A percentile compares a stretch with the other conserved stretches of the same genome.
phyloP scores from a whole-genome alignment of 2,888 invertebrate genomes.

The Anthophora plumipes region DNA sequence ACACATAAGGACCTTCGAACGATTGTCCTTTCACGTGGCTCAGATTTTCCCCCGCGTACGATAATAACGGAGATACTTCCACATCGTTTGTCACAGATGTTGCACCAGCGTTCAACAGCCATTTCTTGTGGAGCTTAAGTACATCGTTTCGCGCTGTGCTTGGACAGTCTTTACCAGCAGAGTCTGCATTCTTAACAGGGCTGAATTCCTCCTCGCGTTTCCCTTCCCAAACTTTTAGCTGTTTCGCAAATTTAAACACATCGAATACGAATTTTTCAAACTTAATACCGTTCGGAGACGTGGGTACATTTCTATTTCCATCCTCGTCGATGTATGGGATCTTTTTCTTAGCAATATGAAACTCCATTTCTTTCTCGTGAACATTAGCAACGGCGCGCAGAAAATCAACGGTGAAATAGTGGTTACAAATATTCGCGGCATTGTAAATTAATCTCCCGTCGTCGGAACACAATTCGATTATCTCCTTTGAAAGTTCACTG shows the following conservation, averaged over 20 bases:
- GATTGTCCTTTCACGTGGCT: conserved; percentile 88
- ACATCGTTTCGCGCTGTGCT: conserved; percentile 93
- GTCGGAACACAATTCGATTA: conserved; percentile 91
- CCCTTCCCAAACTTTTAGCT: conserved; percentile 97
- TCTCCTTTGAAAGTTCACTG: conserved; percentile 95
- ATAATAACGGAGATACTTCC: conserved; percentile 96
- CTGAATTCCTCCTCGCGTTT: conserved; percentile 97
- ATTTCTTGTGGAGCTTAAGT: conserved; percentile 91
- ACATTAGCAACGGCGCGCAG: conserved; percentile 90
- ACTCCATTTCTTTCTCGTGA: conserved; percentile 91
- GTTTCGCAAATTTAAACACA: conserved; percentile 96
- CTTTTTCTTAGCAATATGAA: conserved; percentile 99
- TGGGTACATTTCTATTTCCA: conserved; percentile 91
- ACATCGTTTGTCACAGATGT: conserved; percentile 88
- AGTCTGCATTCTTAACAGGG: conserved; percentile 97
- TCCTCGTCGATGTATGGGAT: conserved; percentile 93
- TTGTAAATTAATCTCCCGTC: conserved; percentile 95
- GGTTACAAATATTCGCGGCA: conserved; percentile 99
- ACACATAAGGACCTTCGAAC: conserved; percentile 87
- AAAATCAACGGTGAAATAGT: conserved; percentile 96
- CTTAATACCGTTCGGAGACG: conserved; percentile 97
- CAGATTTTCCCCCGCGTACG: conserved; percentile 96
- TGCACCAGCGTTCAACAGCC: conserved; percentile 93
- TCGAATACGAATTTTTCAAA: conserved; percentile 99
- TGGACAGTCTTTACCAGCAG: conserved; percentile 95